Evolutionary conservation across 2,113 vertebrate genomes (phyloP).

Genomic region (Psettodes erumei): DNA sequence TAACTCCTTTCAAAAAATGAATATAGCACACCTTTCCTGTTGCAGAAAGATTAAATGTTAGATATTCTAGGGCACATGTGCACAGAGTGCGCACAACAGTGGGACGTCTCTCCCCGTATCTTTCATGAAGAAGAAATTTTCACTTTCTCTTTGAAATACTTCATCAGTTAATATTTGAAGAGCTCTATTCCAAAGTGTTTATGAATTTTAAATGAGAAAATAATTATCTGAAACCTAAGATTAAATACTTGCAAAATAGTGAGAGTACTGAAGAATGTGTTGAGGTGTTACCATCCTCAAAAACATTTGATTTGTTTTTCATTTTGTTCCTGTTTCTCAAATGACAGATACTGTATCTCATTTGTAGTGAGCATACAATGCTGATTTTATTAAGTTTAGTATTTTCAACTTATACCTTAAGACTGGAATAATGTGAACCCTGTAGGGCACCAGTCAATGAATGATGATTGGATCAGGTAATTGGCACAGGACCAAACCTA

Average conservation of each 20-base stretch:
- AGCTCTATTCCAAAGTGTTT: slow-evolving; percentile 33
- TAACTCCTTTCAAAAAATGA: not conserved
- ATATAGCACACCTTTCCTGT: not conserved
- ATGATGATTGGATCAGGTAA: slow-evolving; percentile 42
- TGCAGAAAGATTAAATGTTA: not conserved
- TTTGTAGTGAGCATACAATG: slow-evolving; percentile 2
- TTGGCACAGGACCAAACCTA: slow-evolving; percentile 15
- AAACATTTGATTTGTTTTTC: slow-evolving; percentile 4
- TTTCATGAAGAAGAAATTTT: slow-evolving; percentile 32
- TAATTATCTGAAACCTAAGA: slow-evolving; percentile 21
- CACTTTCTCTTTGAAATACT: slow-evolving; percentile 33
- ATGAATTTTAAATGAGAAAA: slow-evolving; percentile 42
- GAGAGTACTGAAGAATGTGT: not conserved
- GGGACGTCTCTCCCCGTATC: not conserved
- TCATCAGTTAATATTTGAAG: slow-evolving; percentile 39
- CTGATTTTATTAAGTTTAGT: slow-evolving; percentile 10
- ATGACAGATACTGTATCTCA: not conserved
- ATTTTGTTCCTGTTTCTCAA: slow-evolving; percentile 5
- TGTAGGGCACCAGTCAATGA: slow-evolving; percentile 33
- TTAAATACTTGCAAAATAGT: slow-evolving; percentile 28
- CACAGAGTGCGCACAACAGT: not conserved
- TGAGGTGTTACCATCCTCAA: slow-evolving; percentile 13
- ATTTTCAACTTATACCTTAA: slow-evolving; percentile 29
- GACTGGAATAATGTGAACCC: slow-evolving; percentile 30
- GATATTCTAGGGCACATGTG: slow-evolving; percentile 8